Evolutionary conservation across 2,888 invertebrate genomes (phyloP).

Genomic region (Artemia sinica): DNA sequence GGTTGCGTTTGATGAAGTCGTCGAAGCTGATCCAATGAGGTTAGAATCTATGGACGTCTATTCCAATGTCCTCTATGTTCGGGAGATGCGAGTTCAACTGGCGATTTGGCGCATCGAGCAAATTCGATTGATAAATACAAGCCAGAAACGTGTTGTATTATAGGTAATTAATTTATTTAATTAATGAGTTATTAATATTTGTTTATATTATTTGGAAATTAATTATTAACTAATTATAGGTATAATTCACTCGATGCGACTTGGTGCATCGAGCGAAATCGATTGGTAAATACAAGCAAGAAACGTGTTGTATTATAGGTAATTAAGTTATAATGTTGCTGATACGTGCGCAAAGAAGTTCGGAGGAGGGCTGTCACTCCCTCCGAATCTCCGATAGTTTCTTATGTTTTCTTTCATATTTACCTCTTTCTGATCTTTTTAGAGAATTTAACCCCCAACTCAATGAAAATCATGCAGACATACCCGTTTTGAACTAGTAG

Average conservation of each 20-base stretch:
- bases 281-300: conserved; percentile 88
- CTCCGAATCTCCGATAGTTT: no score
- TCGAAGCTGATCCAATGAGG: conserved; percentile 73
- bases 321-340: conserved; percentile 27
- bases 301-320: conserved; percentile 96
- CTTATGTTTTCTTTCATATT: no score
- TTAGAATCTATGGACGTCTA: conserved; percentile 91
- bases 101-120: conserved; percentile 84
- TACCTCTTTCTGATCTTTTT: no score
- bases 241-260: conserved; percentile 39
- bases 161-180: conserved; percentile 44
- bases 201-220: no score
- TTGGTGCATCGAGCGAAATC: conserved; percentile 81
- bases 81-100: conserved; percentile 75
- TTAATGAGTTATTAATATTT: no score
- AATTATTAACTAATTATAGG: no score
- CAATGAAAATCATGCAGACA: no score
- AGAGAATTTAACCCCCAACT: no score
- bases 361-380: no score
- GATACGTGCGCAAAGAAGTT: no score
- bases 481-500: no score
- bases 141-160: conserved; percentile 92
- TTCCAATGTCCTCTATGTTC: conserved; percentile 86
- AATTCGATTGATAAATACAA: conserved; percentile 88
- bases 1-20: conserved; percentile 60